Evolutionary conservation across 1,140 invertebrate species (phyloP), one percentile per base, ranked within the genome.

Genomic region (Trachelipus rathkii): DNA sequence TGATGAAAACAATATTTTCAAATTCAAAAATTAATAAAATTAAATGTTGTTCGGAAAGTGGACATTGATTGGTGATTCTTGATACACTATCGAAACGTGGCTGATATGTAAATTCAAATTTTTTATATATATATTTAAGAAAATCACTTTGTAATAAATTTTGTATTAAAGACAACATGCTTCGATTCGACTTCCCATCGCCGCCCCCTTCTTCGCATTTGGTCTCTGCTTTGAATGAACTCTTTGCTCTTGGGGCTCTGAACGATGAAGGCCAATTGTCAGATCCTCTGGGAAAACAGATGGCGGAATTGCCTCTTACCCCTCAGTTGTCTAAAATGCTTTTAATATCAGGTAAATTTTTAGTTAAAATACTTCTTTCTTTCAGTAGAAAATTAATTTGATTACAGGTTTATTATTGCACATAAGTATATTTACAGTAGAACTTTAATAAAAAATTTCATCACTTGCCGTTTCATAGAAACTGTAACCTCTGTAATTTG

Each of bases 261-360:
- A 92, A 97, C 84, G 89, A 91, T 46, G 84, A 89, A 69, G 95
- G 94, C 0, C 86, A 90, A 77, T 84, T 99, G 50, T 98, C 95
- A 0, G 86, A 89, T 69, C 92, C 92, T 0, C 84, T 95, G 0
- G 97, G 96, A 0, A 86, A 89, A 45, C 88, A 90, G 77, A 95
- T 99, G 90, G 95, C 95, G 0, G 96, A 99, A 85, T 90, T 99
- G 83, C 96, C 97, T 0, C 84, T 99, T 0, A 88, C 89, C 77
- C 95, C 97, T 3, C 90, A 93, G 85, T 90, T 93, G 81, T 91
- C 95, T 0, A 97, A 95, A 85, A 92, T 95, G 86, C 84, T 99
- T 3, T 89, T 96, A 10, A 86, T 86, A 45, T 94, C 95, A 80
- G 91, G 92, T 92, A 82, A 83, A 77, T 82, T 72, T 79, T 85